Conservation (phyloP, 1,140 invertebrate species). For the Bombus huntii region DNA sequence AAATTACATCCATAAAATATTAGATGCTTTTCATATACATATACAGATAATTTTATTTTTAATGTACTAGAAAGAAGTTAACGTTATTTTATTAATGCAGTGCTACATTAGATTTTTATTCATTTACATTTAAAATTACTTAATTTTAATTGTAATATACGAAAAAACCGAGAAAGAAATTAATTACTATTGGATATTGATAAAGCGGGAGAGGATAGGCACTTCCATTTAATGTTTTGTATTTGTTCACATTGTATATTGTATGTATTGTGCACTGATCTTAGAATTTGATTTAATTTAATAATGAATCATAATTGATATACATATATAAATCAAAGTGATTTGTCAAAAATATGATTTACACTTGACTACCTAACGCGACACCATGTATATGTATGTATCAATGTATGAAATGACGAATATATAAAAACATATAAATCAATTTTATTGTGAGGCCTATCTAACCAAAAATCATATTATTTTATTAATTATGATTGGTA, state of each 20-base stretch:
- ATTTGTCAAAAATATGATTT: conserved; percentile 55
- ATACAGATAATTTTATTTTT: conserved; percentile 16
- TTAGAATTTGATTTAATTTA: conserved; percentile 55
- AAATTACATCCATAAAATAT: conserved; percentile 45
- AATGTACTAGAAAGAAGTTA: conserved; percentile 7
- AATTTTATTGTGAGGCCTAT: conserved; percentile 64
- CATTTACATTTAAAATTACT: conserved; percentile 19
- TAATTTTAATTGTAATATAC: conserved; percentile 31
- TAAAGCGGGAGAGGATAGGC: conserved; percentile 59
- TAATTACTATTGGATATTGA: conserved; percentile 46
- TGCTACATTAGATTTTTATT: conserved; percentile 32
- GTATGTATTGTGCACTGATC: conserved; percentile 64
- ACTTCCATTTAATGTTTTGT: conserved; percentile 58
- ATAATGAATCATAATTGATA: conserved; percentile 48
- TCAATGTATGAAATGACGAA: conserved; percentile 68
- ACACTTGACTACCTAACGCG: conserved; percentile 58
- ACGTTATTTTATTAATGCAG: conserved; percentile 38
- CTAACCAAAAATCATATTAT: conserved; percentile 54
- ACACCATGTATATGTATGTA: conserved; percentile 66
- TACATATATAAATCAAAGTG: conserved; percentile 42
- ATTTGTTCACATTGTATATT: conserved; percentile 63
- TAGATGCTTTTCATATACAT: conserved; percentile 37
- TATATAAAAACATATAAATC: conserved; percentile 67
- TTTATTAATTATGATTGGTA: conserved; percentile 52
- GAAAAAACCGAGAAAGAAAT: conserved; percentile 10